Evolutionary conservation across 2,113 vertebrate species (phyloP).

Genomic region (Ceuthmochares aereus): DNA sequence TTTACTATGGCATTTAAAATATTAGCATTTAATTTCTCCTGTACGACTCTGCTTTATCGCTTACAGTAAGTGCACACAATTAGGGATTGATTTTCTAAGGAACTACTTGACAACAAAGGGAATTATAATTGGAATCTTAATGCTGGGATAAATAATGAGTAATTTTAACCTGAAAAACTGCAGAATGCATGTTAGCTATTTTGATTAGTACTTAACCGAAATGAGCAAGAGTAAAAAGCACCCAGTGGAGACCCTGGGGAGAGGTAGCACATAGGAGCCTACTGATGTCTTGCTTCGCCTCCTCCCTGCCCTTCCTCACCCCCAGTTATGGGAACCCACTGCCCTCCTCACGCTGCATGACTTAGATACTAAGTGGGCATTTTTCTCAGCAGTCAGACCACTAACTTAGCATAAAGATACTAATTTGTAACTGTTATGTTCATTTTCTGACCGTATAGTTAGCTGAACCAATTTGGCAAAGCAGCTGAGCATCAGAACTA

Average conservation of each 20-base stretch:
- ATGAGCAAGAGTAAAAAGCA: neutral
- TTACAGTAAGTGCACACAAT: neutral
- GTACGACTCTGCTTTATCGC: neutral
- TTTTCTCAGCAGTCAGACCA: neutral
- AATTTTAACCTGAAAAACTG: neutral
- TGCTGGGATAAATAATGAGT: neutral
- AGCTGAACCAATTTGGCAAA: neutral
- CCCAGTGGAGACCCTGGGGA: neutral
- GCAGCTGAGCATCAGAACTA: neutral
- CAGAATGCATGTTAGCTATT: neutral
- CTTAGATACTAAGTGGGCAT: neutral
- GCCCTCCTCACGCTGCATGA: fast-evolving
- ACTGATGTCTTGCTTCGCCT: neutral
- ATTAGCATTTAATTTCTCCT: neutral
- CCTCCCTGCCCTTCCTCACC: neutral
- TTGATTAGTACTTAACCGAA: neutral
- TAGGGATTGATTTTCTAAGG: neutral
- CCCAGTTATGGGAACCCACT: fast-evolving
- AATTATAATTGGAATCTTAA: neutral
- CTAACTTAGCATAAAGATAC: neutral
- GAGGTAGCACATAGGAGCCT: neutral
- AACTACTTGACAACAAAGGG: neutral
- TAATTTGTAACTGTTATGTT: neutral
- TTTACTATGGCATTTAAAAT: neutral
- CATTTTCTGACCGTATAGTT: neutral